Conservation (phyloP, 2,888 invertebrate species). For the Campaea margaritaria region DNA sequence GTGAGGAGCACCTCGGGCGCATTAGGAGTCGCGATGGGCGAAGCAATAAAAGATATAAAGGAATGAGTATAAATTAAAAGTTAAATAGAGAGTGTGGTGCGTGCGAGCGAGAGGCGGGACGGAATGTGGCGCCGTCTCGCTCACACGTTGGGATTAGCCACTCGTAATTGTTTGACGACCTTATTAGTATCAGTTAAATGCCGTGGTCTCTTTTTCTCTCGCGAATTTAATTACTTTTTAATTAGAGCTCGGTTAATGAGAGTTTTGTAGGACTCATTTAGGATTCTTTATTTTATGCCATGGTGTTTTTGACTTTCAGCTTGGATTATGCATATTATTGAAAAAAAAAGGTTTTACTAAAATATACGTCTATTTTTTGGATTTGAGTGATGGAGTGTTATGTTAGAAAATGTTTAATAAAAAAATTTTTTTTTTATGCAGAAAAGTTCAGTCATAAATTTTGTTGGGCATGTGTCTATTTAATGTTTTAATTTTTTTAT, state of each 20-base stretch:
- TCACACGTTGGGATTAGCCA: conserved; percentile 64
- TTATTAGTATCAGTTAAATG: conserved; percentile 86
- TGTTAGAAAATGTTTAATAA: too few relatives aligned
- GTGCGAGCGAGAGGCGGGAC: conserved; percentile 58
- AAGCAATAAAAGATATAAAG: conserved; percentile 86
- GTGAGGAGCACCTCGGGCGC: conserved; percentile 83
- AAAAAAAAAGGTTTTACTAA: not conserved
- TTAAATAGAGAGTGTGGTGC: conserved; percentile 79
- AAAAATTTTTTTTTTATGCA: too few relatives aligned
- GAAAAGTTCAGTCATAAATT: too few relatives aligned
- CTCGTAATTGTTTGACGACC: conserved; percentile 85
- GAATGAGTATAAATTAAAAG: conserved; percentile 86
- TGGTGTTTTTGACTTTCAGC: conserved; percentile 51
- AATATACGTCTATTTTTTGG: too few relatives aligned
- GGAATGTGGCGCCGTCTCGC: conserved; percentile 46
- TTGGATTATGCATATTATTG: conserved; percentile 22
- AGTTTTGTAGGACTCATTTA: conserved; percentile 69
- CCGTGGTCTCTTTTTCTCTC: conserved; percentile 82
- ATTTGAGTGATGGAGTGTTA: too few relatives aligned
- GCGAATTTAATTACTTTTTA: conserved; percentile 84
- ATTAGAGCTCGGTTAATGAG: conserved; percentile 80
- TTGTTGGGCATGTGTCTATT: too few relatives aligned
- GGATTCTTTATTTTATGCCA: conserved; percentile 56
- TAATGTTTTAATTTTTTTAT: too few relatives aligned
- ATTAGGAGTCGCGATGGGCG: conserved; percentile 85